Conservation (phyloP, 2,888 invertebrate species). For the Paralinhomoeus sp. region DNA sequence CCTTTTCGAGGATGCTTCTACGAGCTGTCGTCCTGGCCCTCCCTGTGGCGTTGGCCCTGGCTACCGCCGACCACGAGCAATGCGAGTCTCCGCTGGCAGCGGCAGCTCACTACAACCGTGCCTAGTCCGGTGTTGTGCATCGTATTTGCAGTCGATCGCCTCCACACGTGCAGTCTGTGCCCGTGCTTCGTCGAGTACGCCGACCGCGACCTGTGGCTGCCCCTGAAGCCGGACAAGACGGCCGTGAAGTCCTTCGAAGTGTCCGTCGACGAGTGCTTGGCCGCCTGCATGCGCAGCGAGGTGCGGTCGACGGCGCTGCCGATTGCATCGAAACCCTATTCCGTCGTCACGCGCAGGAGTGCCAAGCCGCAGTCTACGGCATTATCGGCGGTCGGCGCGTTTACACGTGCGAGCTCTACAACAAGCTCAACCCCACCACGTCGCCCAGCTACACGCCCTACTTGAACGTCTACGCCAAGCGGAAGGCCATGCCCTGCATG, state of each 20-base stretch:
- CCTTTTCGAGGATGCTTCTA: no score
- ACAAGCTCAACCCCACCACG: conserved; percentile 5
- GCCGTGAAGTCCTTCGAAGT: conserved; percentile 16
- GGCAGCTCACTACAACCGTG: no score
- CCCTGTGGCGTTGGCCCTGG: no score
- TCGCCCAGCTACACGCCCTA: background rate
- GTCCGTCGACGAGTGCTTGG: conserved; percentile 19
- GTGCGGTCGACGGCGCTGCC: no score
- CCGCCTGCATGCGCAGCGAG: conserved; percentile 15
- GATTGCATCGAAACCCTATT: background rate
- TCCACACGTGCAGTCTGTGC: conserved; percentile 13
- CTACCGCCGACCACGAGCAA: no score
- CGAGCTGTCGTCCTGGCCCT: no score
- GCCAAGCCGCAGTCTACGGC: conserved; percentile 20
- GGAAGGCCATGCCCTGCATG: background rate
- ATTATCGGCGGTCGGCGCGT: conserved; percentile 20
- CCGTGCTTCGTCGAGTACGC: conserved; percentile 20
- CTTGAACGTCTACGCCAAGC: background rate
- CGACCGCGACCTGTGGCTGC: conserved; percentile 17
- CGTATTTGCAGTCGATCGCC: conserved; percentile 9
- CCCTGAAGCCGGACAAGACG: conserved; percentile 16
- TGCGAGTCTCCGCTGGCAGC: no score
- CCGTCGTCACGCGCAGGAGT: conserved; percentile 8
- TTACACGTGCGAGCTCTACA: conserved; percentile 22
- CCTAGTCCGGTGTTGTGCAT: no score